phyloP scores from a whole-genome alignment of 2,888 invertebrate species.

The Bimastos eiseni region DNA sequence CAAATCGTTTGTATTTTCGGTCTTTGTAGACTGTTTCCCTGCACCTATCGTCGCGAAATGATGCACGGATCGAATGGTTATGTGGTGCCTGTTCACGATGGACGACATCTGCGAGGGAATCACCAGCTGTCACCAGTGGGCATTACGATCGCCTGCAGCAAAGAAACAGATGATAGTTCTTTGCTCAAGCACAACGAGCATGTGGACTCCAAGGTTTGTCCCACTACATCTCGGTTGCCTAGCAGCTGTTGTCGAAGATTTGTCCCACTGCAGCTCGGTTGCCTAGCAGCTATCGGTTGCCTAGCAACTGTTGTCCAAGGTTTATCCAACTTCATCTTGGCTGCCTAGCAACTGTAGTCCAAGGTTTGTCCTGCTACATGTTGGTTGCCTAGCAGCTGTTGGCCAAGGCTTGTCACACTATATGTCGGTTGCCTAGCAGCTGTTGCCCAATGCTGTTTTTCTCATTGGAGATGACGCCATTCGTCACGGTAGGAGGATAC shows the following conservation, averaged over 20 bases:
- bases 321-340: too few species aligned
- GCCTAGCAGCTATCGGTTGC: background rate
- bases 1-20: background rate
- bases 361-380: too few species aligned
- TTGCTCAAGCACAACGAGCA: background rate
- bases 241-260: background rate
- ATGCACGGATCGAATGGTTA: background rate
- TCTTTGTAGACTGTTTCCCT: background rate
- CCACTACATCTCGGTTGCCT: background rate
- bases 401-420: too few species aligned
- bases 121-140: background rate
- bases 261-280: background rate
- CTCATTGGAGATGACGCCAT: too few species aligned
- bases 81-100: background rate
- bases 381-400: too few species aligned
- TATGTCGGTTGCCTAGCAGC: too few species aligned
- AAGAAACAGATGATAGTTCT: background rate
- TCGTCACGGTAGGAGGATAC: too few species aligned
- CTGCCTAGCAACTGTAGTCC: background rate
- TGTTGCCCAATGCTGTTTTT: too few species aligned
- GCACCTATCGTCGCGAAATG: background rate
- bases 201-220: slow-evolving; percentile 17
- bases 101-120: background rate
- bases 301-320: background rate
- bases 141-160: background rate